phyloP scores from a whole-genome alignment of 2,113 vertebrate genomes.

The Saccopteryx bilineata region DNA sequence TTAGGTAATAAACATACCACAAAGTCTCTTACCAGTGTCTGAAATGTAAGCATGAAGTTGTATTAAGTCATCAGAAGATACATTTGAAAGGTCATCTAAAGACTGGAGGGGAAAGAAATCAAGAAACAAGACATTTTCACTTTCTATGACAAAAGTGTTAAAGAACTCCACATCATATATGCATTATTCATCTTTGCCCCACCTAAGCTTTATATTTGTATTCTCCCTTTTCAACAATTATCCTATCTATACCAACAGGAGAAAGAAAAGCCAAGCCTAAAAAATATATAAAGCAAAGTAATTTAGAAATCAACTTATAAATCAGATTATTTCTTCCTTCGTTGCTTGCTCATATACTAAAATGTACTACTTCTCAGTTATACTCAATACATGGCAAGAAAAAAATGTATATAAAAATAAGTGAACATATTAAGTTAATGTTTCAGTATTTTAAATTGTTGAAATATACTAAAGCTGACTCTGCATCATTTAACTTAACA shows the following conservation, averaged over 20 bases:
- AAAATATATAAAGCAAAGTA: slow-evolving; percentile 9
- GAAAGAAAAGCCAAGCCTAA: slow-evolving; percentile 47
- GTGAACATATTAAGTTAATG: not conserved
- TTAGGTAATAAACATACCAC: not conserved
- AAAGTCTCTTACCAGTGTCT: slow-evolving; percentile 94
- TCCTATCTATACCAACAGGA: not conserved
- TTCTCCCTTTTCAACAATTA: not conserved
- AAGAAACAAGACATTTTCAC: not conserved
- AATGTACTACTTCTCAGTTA: slow-evolving; percentile 10
- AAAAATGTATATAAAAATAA: slow-evolving; percentile 48
- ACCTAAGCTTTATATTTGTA: not conserved
- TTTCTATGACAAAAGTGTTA: not conserved
- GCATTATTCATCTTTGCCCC: not conserved
- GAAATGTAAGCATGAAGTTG: slow-evolving; percentile 97
- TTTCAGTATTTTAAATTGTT: slow-evolving; percentile 26
- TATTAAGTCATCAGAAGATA: slow-evolving; percentile 93
- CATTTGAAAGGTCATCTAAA: slow-evolving; percentile 96
- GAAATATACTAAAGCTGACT: not conserved
- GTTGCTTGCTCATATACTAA: not conserved
- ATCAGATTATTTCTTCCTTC: slow-evolving; percentile 38
- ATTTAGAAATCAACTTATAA: slow-evolving; percentile 11
- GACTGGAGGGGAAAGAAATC: slow-evolving; percentile 87
- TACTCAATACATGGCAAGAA: slow-evolving; percentile 3
- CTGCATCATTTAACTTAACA: not conserved
- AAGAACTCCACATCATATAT: slow-evolving; percentile 13